Percentiles rank a stretch among this genome's conserved stretches.
Conservation (phyloP, 2,113 vertebrate species). For the Labrus mixtus region DNA sequence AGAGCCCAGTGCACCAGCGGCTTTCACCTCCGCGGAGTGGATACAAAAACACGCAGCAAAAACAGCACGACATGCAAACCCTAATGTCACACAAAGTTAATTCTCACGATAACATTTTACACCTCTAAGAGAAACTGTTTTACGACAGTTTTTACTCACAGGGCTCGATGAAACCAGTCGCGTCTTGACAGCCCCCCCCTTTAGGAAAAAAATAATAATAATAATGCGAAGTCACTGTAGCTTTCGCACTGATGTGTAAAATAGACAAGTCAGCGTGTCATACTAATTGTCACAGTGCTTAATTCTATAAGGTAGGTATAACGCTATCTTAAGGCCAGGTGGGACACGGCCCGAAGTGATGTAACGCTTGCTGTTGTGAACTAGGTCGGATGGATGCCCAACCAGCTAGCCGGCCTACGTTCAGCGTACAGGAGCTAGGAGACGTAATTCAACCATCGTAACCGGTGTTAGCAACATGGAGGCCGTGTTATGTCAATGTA, state of each 20-base stretch:
- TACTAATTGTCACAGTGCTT: constrained; percentile 12
- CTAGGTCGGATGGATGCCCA: constrained; percentile 48
- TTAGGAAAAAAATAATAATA: background rate
- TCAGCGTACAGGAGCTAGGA: background rate
- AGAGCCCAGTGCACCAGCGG: background rate
- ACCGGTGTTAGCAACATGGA: constrained; percentile 31
- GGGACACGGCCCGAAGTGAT: constrained; percentile 63
- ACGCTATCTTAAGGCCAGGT: constrained; percentile 34
- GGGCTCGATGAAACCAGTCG: constrained; percentile 54
- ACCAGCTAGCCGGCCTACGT: constrained; percentile 24
- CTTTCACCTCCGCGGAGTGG: background rate
- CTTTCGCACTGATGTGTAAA: background rate
- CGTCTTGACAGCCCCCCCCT: constrained; percentile 48
- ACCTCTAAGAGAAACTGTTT: no score
- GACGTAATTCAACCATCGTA: background rate
- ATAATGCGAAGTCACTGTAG: constrained; percentile 54
- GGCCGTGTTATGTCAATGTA: background rate
- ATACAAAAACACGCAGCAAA: background rate
- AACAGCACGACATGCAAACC: background rate
- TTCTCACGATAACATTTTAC: background rate
- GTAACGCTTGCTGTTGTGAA: constrained; percentile 71
- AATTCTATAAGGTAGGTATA: background rate
- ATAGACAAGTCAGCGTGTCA: constrained; percentile 40
- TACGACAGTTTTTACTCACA: constrained; percentile 66
- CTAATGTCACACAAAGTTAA: background rate